phyloP scores from a whole-genome alignment of 2,797 vertebrate species.

The Microchirus variegatus region DNA sequence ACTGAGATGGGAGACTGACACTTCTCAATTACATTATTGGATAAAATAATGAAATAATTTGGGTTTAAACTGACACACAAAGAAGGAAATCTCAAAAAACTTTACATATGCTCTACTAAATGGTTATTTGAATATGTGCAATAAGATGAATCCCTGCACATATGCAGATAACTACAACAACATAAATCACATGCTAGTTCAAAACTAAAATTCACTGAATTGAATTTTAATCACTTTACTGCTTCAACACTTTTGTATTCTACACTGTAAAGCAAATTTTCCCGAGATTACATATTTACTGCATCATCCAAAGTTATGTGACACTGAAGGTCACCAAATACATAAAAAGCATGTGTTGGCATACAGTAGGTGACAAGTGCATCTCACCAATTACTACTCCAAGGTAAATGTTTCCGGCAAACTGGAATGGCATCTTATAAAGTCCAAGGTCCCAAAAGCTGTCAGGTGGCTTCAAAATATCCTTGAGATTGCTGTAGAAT shows the following conservation, averaged over 20 bases:
- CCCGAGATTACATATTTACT: constrained; percentile 3
- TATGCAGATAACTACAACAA: too few species aligned
- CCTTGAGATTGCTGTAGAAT: constrained; percentile 14
- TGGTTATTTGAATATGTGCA: too few species aligned
- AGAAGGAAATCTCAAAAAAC: too few species aligned
- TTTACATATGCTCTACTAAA: too few species aligned
- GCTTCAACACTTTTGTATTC: too few species aligned
- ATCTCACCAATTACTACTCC: constrained; percentile 23
- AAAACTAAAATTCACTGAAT: too few species aligned
- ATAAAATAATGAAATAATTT: too few species aligned
- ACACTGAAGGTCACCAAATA: constrained; percentile 16
- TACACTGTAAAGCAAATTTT: not conserved
- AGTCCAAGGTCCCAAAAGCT: constrained; percentile 28
- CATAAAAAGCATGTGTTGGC: constrained; percentile 11
- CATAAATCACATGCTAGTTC: too few species aligned
- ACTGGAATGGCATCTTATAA: constrained; percentile 26
- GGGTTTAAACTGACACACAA: too few species aligned
- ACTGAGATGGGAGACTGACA: not conserved
- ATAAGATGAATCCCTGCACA: too few species aligned
- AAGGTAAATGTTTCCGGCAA: constrained; percentile 38
- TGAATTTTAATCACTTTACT: too few species aligned
- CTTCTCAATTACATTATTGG: not conserved
- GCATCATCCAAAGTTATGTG: constrained; percentile 7
- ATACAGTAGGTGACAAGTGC: constrained; percentile 29
- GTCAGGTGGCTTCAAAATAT: constrained; percentile 17